These are phyloP conservation scores for Clanis bilineata DNA, from an alignment of 2,888 invertebrate genomes.

Conservation along the genomic window DNA sequence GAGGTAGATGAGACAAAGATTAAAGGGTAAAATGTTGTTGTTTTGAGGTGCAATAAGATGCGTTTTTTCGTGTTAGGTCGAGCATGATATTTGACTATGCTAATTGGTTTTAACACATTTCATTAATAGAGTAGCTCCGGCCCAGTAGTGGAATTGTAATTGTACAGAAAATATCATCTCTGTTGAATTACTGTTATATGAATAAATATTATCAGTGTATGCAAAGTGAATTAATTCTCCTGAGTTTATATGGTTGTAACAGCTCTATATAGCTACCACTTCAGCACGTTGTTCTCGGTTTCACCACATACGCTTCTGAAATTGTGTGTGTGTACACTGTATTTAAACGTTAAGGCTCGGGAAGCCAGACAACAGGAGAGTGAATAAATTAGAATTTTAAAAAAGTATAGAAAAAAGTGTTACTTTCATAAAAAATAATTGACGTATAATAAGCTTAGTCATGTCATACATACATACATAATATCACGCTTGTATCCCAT, in stretches of 20 bases:
- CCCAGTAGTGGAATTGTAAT: too few species aligned
- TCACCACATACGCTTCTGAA: conserved; percentile 13
- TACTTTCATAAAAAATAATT: background rate
- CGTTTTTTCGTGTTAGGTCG: too few species aligned
- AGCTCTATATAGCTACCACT: conserved; percentile 23
- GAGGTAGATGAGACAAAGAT: too few species aligned
- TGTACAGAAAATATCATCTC: too few species aligned
- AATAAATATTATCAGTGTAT: background rate
- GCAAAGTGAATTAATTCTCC: background rate
- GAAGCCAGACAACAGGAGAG: background rate
- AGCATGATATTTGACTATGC: too few species aligned
- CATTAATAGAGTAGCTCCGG: too few species aligned
- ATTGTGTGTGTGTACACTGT: conserved; percentile 17
- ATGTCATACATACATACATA: too few species aligned
- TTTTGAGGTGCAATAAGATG: too few species aligned
- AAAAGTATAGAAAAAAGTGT: background rate
- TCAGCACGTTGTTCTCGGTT: background rate
- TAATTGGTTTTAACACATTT: too few species aligned
- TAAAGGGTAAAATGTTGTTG: too few species aligned
- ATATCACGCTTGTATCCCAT: too few species aligned
- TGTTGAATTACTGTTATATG: background rate
- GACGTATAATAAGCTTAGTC: too few species aligned
- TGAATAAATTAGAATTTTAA: background rate
- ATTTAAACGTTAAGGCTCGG: conserved; percentile 15
- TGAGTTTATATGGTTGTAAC: conserved; percentile 16